These are phyloP conservation scores for Enoplosus armatus DNA, from an alignment of 2,797 vertebrate genomes.

Conservation along the genomic window DNA sequence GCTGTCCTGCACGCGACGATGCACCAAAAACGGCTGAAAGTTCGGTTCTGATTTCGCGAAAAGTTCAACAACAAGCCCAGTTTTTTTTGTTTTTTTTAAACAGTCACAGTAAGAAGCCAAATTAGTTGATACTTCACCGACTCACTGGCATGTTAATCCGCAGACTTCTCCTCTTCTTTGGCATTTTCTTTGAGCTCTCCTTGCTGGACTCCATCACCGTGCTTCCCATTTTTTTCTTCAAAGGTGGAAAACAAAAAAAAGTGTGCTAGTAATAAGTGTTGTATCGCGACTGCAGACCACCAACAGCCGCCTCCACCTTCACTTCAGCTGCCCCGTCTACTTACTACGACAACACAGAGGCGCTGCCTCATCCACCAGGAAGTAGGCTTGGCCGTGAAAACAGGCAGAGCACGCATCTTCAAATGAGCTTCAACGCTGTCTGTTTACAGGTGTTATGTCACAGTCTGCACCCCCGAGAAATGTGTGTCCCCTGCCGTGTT, in stretches of 20 bases:
- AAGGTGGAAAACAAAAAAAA: background rate
- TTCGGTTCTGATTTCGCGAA: background rate
- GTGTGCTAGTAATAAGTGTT: constrained; percentile 1
- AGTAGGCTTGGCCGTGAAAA: constrained; percentile 61
- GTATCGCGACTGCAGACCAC: constrained; percentile 20
- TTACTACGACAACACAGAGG: constrained; percentile 57
- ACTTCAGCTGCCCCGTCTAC: constrained; percentile 20
- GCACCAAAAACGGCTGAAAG: constrained; percentile 6
- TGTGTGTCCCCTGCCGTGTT: background rate
- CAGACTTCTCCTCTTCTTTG: constrained; percentile 83
- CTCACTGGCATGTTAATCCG: constrained; percentile 87
- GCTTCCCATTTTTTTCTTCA: constrained; percentile 80
- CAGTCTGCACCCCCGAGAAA: background rate
- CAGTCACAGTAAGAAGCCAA: constrained; percentile 26
- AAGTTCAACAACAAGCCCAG: background rate
- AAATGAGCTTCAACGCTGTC: background rate
- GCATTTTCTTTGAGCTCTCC: constrained; percentile 80
- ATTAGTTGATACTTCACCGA: constrained; percentile 67
- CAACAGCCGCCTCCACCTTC: constrained; percentile 26
- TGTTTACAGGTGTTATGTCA: constrained; percentile 66
- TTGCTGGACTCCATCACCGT: constrained; percentile 84
- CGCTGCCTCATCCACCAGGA: constrained; percentile 74
- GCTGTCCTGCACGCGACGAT: background rate
- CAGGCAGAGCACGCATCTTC: constrained; percentile 57
- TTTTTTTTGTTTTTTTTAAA: background rate